Conservation (phyloP, 1,140 invertebrate species). For the Orius insidiosus region DNA sequence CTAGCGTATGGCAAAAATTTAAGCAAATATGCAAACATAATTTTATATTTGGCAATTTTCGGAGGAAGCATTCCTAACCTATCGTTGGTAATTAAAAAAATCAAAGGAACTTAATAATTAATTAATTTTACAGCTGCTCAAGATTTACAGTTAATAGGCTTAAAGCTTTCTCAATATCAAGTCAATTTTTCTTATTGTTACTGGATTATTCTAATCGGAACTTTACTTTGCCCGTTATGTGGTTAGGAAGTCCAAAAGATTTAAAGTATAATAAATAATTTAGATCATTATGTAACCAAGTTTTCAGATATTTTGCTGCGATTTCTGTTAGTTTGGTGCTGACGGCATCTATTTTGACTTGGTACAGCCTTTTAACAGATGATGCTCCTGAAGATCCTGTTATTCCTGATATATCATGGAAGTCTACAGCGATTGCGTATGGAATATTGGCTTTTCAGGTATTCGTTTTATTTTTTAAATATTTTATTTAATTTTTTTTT, state of each 20-base stretch:
- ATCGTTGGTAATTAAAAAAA: constrained; percentile 39
- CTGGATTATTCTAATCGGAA: constrained; percentile 51
- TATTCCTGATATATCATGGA: constrained; percentile 24
- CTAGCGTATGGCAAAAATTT: constrained; percentile 41
- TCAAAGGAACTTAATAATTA: not conserved
- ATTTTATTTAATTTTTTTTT: constrained; percentile 19
- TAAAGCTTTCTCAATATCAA: constrained; percentile 37
- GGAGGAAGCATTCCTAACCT: constrained; percentile 57
- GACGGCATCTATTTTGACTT: constrained; percentile 35
- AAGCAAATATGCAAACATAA: constrained; percentile 39
- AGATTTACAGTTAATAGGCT: constrained; percentile 52
- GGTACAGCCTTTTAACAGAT: constrained; percentile 28
- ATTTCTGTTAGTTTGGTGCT: constrained; percentile 37
- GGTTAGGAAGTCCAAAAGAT: constrained; percentile 66
- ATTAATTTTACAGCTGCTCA: constrained; percentile 39
- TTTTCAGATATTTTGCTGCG: constrained; percentile 35
- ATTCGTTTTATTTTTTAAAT: not conserved
- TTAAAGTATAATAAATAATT: constrained; percentile 44
- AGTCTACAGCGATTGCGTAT: constrained; percentile 37
- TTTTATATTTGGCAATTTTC: constrained; percentile 54
- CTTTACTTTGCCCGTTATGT: constrained; percentile 56
- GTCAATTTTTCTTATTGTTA: constrained; percentile 55
- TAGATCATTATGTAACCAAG: not conserved
- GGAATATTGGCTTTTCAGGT: constrained; percentile 46
- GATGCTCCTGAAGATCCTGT: constrained; percentile 11